Conservation (phyloP, 2,888 invertebrate species). For the Lymantria monacha region DNA sequence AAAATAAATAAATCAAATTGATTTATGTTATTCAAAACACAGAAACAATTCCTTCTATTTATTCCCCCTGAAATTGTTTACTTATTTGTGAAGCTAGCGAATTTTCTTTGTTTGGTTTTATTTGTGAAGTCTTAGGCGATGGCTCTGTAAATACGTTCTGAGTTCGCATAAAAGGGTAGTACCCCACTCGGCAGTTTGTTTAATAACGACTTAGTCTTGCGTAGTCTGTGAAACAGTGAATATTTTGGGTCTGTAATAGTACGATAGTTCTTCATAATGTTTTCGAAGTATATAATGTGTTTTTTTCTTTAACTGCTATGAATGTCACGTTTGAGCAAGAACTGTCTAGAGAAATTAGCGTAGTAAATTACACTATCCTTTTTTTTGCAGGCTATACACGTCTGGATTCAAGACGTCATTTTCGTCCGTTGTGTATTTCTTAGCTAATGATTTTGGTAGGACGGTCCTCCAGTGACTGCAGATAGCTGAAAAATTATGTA, state of each 20-base stretch:
- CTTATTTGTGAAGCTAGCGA: not conserved
- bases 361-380: too few relatives aligned
- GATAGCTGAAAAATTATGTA: too few relatives aligned
- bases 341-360: too few relatives aligned
- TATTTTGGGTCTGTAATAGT: not conserved
- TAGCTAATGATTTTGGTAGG: too few relatives aligned
- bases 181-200: not conserved
- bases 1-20: not conserved
- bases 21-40: not conserved
- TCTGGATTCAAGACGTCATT: too few relatives aligned
- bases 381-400: too few relatives aligned
- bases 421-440: too few relatives aligned
- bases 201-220: not conserved
- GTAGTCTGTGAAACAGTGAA: not conserved
- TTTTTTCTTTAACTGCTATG: too few relatives aligned
- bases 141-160: not conserved
- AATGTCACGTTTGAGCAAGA: too few relatives aligned
- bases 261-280: not conserved
- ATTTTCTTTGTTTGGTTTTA: not conserved
- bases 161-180: not conserved
- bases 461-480: too few relatives aligned
- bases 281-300: not conserved
- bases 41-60: not conserved
- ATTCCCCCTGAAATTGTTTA: not conserved
- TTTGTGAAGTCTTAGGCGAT: not conserved